Base-by-base conservation (phyloP, 2,113 vertebrate genomes). In the Syngnathus floridae region DNA sequence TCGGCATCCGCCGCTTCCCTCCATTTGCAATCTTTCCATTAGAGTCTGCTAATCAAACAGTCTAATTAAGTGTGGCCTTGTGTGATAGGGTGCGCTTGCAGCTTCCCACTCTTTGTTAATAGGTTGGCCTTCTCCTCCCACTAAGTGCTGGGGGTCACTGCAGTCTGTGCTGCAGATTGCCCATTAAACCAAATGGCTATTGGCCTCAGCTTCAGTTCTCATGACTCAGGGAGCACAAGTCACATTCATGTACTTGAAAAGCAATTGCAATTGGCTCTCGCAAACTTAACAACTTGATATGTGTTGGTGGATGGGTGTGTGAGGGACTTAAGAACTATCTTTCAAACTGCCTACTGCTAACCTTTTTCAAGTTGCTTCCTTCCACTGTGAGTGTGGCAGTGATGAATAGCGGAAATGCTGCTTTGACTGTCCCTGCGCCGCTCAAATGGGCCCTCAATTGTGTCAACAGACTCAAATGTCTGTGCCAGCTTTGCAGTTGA, bases 31-130 rank as follows among this genome's bases (percentile, higher is more conserved):
- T 66, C 65, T 56, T 65, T 56, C 66, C 73, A 81, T 84, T 81
- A 77, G 66, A 75, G 55, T 35, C 69, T 17, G 73, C 79, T 77
- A 79, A 86, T 82, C 85, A 89, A 88, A 85, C 81, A 80, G 61
- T 45, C 75, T 84, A 85, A 88, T 88, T 85, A 84, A 81, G 74
- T 69, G 72, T 71, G 73, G 76, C 86, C 81, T 78, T 73, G 78
- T 82, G 78, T 68, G 71, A 79, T 69, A 58, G 71, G 72, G 62
- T 71, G 67, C 78, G 68, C 78, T 66, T n/a, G 65, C 72, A 78
- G 73, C 72, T 64, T 83, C 77, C 70, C 80, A 68, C 66, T 75
- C 68, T 59, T 72, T 79, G 66, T 80, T 84, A 82, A 86, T 77
- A 80, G 72, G 72, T 66, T 67, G 72, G 63, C 71, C 72, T 49